phyloP scores from a whole-genome alignment of 2,797 vertebrate species.

The Lates japonicus region DNA sequence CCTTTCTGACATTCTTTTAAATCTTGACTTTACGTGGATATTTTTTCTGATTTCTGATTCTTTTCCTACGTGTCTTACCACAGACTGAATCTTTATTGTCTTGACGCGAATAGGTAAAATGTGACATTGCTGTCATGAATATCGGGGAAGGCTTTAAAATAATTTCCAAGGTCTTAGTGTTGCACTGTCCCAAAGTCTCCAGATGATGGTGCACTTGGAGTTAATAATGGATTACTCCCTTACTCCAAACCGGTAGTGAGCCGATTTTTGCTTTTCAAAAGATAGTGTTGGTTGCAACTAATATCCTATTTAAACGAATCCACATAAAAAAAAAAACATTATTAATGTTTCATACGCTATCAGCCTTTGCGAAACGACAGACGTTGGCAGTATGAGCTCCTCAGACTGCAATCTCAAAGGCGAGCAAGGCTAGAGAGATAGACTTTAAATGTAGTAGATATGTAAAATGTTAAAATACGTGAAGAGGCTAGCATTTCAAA shows the following conservation, averaged over 20 bases:
- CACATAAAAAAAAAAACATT: not conserved
- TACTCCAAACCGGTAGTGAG: conserved; percentile 48
- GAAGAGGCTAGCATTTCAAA: not conserved
- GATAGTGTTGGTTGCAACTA: not conserved
- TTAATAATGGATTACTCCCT: conserved; percentile 22
- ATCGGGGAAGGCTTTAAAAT: not conserved
- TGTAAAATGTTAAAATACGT: not conserved
- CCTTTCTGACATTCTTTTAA: not conserved
- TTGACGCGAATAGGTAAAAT: conserved; percentile 21
- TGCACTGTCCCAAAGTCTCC: conserved; percentile 63
- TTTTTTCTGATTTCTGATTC: not conserved
- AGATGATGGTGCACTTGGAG: conserved; percentile 72
- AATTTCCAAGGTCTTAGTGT: not conserved
- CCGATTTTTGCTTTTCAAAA: conserved; percentile 42
- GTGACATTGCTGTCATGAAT: not conserved
- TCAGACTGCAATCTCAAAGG: not conserved
- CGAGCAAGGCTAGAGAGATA: not conserved
- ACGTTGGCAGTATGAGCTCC: not conserved
- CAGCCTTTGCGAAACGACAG: not conserved
- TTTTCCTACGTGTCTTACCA: not conserved
- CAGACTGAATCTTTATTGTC: not conserved
- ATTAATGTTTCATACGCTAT: not conserved
- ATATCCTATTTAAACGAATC: not conserved
- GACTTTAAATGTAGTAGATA: conserved; percentile 4
- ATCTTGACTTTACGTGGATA: not conserved